These are phyloP conservation scores for Nibea coibor DNA, from an alignment of 2,113 vertebrate species.

Conservation along the genomic window DNA sequence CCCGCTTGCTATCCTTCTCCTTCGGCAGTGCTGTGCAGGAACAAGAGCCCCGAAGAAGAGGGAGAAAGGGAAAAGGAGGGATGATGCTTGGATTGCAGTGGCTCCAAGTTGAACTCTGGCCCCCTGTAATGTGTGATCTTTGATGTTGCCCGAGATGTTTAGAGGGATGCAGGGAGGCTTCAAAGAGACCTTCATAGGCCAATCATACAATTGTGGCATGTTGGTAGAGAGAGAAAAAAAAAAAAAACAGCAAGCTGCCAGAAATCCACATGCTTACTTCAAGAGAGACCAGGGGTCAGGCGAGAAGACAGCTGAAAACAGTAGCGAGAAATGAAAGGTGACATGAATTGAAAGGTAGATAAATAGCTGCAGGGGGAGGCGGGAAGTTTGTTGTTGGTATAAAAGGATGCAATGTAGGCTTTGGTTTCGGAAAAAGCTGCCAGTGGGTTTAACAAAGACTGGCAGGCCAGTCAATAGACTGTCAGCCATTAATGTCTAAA, in stretches of 20 bases:
- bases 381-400: constrained; percentile 73
- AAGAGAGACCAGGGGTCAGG: constrained; percentile 67
- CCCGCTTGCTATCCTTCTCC: constrained; percentile 56
- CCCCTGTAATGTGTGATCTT: constrained; percentile 51
- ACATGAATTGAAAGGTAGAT: constrained; percentile 77
- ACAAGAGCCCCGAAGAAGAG: constrained; percentile 35
- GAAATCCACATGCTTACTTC: constrained; percentile 75
- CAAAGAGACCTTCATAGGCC: constrained; percentile 48
- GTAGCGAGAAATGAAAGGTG: constrained; percentile 77
- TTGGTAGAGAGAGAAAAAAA: constrained; percentile 37
- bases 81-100: constrained; percentile 36
- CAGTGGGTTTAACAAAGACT: constrained; percentile 63
- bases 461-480: constrained; percentile 72
- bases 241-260: constrained; percentile 56
- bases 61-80: constrained; percentile 18
- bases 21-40: constrained; percentile 34
- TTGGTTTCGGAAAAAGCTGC: constrained; percentile 64
- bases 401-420: constrained; percentile 66
- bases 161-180: constrained; percentile 45
- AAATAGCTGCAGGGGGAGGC: constrained; percentile 80
- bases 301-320: constrained; percentile 75
- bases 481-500: constrained; percentile 63
- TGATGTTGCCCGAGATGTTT: constrained; percentile 59
- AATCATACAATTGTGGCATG: constrained; percentile 50
- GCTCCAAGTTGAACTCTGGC: constrained; percentile 58